Base-by-base conservation (phyloP, 2,113 vertebrate species). In the Pavo muticus region DNA sequence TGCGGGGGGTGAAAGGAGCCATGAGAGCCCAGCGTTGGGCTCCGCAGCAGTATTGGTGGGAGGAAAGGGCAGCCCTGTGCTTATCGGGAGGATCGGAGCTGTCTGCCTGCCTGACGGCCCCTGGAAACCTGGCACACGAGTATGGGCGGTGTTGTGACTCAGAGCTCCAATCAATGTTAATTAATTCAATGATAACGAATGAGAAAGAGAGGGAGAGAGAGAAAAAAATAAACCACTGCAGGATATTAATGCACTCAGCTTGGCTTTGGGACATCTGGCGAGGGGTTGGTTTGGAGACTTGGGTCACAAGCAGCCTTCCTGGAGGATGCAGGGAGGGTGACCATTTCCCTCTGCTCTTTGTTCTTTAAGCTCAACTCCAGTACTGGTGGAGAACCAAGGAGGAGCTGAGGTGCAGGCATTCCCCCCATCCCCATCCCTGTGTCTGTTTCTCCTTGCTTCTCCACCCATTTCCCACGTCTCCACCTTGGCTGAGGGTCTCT, bases 161-260 rank as follows among this genome's bases (percentile, higher is more conserved):
- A 95, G 91, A 92, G 93, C 90, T 92, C 93, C 93, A 94, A 88
- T 95, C 96, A 90, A 85, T 90, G 90, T 2, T 92, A 92, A 97
- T 96, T 92, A 96, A 95, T 90, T 95, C 91, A 94, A 77, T 88
- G 94, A 35, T 87, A 90, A 89, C 16, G 9, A 95, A 93, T 19
- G 84, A 77, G 70, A 75, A 48, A 32, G 71, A 11, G 67, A 4
- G 30, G 20, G 59, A 29, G 50, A 10, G 78, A 45, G 45, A 37
- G 60, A 68, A 79, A 83, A 16, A 78, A 16, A 40, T 59, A 75
- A 87, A 81, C 14, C 71, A 11, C 74, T 21, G 90, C 1, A 8
- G 42, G 90, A 80, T 91, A 70, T 93, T 85, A 61, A 83, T 80
- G 93, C 75, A 21, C 14, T 83, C 70, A 50, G 40, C 84, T 95